Evolutionary conservation across 2,113 vertebrate species (phyloP), one percentile per base, ranked within the genome.

Genomic region (Paracanthobrama guichenoti): DNA sequence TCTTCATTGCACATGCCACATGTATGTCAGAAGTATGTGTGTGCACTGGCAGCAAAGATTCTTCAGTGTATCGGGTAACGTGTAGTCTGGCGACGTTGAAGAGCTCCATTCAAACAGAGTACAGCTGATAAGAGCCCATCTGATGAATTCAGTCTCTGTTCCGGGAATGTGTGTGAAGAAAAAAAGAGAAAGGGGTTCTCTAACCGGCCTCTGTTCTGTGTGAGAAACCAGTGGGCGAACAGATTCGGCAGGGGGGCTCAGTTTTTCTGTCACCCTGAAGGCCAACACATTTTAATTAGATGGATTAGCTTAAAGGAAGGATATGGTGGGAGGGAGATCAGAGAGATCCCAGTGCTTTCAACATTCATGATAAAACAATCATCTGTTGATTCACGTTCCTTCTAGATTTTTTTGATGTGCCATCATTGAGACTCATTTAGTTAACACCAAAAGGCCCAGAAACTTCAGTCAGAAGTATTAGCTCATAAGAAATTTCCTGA

Each of bases 141-240:
- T 85, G 81, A 93, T 95, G 92, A 94, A 94, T 94, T 87, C 91
- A 71, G 35, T 84, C 92, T 93, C 93, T 94, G 93, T 94, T 93
- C 88, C 24, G 60, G 39, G 22, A 76, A 4, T 28, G 62, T 64
- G 31, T 83, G 39, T 62, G 26, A 53, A 78, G 73, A 48, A 46
- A 14, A 64, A 67, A 28, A 50, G 57, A 82, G 50, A 71, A 48
- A 72, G 14, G 35, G 44, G 44, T 73, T 66, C 67, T 55, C 77
- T 74, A 72, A 84, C 60, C 48, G 7, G 80, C 57, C 16, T 86
- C 85, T 87, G 79, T 83, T 71, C 60, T 82, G 91, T 94, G 93
- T 93, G 93, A 94, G 93, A 94, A 94, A 93, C 91, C 89, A 87
- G 89, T 87, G 86, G 89, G 88, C 77, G 88, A 89, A 39, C 39